These are phyloP conservation scores for Nesogale talazaci DNA, from an alignment of 2,113 vertebrate genomes.

Conservation along the genomic window DNA sequence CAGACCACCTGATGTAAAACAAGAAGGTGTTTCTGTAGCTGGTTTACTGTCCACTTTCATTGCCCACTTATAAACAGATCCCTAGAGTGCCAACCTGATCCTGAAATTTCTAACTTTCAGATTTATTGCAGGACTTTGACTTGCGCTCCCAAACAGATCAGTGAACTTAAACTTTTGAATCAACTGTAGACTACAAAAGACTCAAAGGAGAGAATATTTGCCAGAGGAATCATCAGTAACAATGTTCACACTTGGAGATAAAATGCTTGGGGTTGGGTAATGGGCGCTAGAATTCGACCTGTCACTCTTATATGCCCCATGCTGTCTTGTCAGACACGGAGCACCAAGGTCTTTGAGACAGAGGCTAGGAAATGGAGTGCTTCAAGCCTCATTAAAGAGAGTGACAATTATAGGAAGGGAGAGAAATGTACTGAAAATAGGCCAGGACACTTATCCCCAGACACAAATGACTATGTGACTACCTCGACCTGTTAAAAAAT, in stretches of 20 bases:
- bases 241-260: background rate
- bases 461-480: slow-evolving; percentile 54
- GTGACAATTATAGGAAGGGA: slow-evolving; percentile 46
- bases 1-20: background rate
- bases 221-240: background rate
- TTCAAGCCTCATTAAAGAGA: slow-evolving; percentile 65
- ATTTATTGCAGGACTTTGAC: background rate
- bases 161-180: background rate
- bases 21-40: background rate
- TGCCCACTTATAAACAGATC: background rate
- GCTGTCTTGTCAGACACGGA: background rate
- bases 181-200: background rate
- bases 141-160: background rate
- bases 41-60: background rate
- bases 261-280: background rate
- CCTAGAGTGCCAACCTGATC: background rate
- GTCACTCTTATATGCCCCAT: background rate
- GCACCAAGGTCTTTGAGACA: slow-evolving; percentile 38
- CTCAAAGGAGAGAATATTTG: background rate
- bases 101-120: background rate
- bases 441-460: background rate
- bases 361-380: slow-evolving; percentile 42
- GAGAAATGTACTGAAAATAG: slow-evolving; percentile 56
- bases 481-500: slow-evolving; percentile 62
- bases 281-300: background rate